Evolutionary conservation across 2,797 vertebrate genomes (phyloP).

Genomic region (Notamacropus eugenii): DNA sequence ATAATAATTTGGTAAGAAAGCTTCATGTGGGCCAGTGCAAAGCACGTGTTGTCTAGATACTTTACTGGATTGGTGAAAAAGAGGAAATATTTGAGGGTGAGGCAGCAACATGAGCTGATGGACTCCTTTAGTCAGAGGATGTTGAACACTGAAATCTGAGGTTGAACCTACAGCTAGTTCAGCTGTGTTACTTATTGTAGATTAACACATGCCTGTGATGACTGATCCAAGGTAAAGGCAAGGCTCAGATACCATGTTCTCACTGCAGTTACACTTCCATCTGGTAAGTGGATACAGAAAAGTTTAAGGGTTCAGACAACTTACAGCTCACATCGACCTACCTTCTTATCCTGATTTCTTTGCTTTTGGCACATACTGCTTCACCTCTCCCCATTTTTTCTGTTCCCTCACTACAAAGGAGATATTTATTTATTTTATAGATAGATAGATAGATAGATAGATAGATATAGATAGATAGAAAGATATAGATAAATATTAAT

Average conservation of each 20-base stretch:
- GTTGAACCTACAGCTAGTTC: conserved; percentile 3
- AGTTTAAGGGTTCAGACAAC: conserved; percentile 19
- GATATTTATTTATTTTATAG: not conserved
- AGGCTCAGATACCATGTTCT: conserved; percentile 23
- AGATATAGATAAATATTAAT: too few relatives aligned
- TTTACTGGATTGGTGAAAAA: conserved; percentile 1
- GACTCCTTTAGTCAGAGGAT: conserved; percentile 36
- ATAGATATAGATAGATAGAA: too few relatives aligned
- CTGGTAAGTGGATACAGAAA: conserved; percentile 35
- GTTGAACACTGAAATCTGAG: not conserved
- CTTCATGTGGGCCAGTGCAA: not conserved
- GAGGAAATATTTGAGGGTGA: not conserved
- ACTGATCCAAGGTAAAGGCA: not conserved
- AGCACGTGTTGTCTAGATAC: not conserved
- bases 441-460: too few relatives aligned
- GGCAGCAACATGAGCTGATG: not conserved
- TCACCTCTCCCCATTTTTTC: not conserved
- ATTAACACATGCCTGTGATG: not conserved
- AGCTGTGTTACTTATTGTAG: conserved; percentile 31
- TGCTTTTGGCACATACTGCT: not conserved
- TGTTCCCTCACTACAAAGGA: not conserved
- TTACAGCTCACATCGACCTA: conserved; percentile 28
- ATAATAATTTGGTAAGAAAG: conserved; percentile 91
- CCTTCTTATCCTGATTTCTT: conserved; percentile 42
- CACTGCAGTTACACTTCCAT: not conserved